phyloP scores from a whole-genome alignment of 2,888 invertebrate species.

The Lasius platythorax region DNA sequence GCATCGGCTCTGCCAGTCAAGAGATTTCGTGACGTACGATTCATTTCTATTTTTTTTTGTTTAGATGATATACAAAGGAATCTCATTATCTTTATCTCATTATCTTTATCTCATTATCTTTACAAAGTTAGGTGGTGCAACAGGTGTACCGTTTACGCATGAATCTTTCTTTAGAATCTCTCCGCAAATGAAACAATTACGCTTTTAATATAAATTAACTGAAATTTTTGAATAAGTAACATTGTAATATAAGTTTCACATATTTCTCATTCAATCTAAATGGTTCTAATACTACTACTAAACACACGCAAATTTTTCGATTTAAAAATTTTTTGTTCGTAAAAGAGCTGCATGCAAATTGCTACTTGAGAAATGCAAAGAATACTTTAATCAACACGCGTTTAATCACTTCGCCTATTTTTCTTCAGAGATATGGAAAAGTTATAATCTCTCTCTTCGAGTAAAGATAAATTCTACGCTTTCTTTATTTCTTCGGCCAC shows the following conservation, averaged over 20 bases:
- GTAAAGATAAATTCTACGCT: background rate
- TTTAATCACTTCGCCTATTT: background rate
- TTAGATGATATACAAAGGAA: background rate
- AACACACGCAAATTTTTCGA: background rate
- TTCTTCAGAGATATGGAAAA: background rate
- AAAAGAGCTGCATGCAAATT: background rate
- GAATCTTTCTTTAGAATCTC: slow-evolving; percentile 16
- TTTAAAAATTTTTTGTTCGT: background rate
- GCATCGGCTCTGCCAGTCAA: background rate
- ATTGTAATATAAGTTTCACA: background rate
- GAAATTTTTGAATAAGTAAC: background rate
- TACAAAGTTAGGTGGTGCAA: slow-evolving; percentile 8
- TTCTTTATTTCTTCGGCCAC: background rate
- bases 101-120: background rate
- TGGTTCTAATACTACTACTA: background rate
- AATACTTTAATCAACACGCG: background rate
- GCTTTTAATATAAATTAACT: background rate
- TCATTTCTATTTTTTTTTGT: slow-evolving; percentile 12
- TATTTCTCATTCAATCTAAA: background rate
- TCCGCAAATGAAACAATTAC: background rate
- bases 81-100: background rate
- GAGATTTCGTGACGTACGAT: background rate
- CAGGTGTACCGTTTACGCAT: slow-evolving; percentile 12
- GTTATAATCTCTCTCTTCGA: background rate
- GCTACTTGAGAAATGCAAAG: background rate